Conservation (phyloP, 1,140 invertebrate genomes). For the Hermetia illucens region DNA sequence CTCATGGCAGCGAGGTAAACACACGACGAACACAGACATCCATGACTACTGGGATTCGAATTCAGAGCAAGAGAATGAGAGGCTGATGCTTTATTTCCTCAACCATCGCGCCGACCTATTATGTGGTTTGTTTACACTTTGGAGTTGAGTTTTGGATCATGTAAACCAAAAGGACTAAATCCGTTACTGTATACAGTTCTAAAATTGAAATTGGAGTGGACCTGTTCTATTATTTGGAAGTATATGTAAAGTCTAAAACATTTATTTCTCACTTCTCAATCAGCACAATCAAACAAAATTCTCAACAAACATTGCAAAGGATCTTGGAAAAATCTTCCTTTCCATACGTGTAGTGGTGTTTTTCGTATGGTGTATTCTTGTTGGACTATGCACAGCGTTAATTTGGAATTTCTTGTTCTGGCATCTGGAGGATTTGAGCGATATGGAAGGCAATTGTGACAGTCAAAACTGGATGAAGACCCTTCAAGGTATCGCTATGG, state of each 20-base stretch:
- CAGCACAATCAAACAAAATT: constrained; percentile 44
- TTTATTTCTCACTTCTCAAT: constrained; percentile 12
- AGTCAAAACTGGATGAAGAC: constrained; percentile 52
- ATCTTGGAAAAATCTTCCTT: constrained; percentile 45
- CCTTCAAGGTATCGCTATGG: constrained; percentile 61
- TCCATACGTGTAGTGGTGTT: constrained; percentile 51
- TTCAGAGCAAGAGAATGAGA: too few relatives aligned
- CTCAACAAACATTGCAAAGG: constrained; percentile 44
- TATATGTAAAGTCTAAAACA: too few relatives aligned
- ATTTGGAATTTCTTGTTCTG: constrained; percentile 83
- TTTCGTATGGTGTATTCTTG: constrained; percentile 60
- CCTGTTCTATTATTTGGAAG: constrained; percentile 2
- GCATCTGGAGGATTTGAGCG: constrained; percentile 57
- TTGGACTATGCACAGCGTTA: constrained; percentile 70
- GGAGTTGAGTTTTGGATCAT: too few relatives aligned
- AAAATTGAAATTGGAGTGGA: too few relatives aligned
- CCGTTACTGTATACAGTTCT: too few relatives aligned
- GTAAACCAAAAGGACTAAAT: too few relatives aligned
- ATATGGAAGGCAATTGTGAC: constrained; percentile 29
- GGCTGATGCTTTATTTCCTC: too few relatives aligned
- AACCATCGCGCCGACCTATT: too few relatives aligned
- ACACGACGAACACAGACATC: too few relatives aligned
- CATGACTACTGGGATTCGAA: too few relatives aligned
- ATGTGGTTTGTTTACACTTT: too few relatives aligned
- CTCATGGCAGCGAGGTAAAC: too few relatives aligned